Evolutionary conservation across 2,888 invertebrate species (phyloP).

Genomic region (Dynastes tityus): DNA sequence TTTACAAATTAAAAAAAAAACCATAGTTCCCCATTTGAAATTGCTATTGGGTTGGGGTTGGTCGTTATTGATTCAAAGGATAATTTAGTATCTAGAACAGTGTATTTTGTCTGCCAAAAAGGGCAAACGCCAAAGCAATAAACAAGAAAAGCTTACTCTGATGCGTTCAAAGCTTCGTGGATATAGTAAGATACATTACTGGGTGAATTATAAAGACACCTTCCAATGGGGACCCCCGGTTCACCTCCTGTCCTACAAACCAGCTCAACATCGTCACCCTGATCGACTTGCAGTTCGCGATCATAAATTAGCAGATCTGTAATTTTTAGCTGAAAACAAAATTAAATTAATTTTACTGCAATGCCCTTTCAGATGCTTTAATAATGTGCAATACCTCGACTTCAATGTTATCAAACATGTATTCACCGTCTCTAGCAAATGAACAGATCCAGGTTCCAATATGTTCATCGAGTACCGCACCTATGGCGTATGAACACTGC

Average conservation of each 20-base stretch:
- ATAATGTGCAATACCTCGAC: no score
- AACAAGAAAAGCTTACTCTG: neutral
- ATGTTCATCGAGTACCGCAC: neutral
- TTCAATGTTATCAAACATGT: no score
- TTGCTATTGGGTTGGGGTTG: no score
- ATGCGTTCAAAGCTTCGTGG: constrained; percentile 12
- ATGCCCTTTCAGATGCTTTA: no score
- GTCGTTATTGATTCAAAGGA: no score
- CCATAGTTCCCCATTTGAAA: neutral
- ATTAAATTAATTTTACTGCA: no score
- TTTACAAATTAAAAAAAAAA: neutral
- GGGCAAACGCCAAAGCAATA: neutral
- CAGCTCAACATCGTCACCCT: neutral
- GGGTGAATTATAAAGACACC: neutral
- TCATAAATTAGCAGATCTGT: neutral
- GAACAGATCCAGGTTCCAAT: constrained; percentile 11
- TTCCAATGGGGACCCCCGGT: neutral
- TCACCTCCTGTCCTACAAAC: neutral
- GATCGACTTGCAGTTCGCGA: neutral
- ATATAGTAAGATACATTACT: constrained; percentile 16
- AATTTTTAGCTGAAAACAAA: neutral
- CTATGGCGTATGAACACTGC: neutral
- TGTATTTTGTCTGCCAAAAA: no score
- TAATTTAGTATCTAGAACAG: no score
- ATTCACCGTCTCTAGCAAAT: neutral